A percentile compares a stretch with the other conserved stretches of the same genome.
These are phyloP conservation scores for Struthio camelus DNA, from an alignment of 2,113 vertebrate genomes.

Conservation along the genomic window DNA sequence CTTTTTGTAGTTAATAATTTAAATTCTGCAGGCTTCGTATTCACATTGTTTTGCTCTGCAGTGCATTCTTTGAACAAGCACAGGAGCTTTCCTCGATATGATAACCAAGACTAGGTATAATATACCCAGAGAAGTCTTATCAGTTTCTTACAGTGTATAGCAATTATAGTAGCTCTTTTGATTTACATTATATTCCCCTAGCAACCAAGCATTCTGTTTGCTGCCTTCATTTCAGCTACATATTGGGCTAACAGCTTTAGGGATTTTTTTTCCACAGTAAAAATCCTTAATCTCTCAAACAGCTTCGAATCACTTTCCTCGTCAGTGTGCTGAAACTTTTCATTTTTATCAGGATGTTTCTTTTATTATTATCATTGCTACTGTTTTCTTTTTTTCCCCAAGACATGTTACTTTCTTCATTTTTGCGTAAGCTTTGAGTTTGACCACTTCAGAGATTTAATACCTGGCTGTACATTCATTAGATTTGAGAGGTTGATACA, in stretches of 20 bases:
- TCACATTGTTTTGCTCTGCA: slow-evolving; percentile 28
- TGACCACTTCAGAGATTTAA: background rate
- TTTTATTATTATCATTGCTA: background rate
- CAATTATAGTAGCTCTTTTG: slow-evolving; percentile 51
- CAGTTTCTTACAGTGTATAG: slow-evolving; percentile 42
- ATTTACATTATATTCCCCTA: slow-evolving; percentile 49
- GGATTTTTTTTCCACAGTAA: background rate
- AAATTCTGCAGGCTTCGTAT: background rate
- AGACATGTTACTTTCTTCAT: background rate
- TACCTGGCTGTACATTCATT: background rate
- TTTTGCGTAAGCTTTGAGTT: background rate
- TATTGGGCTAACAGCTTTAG: slow-evolving; percentile 9
- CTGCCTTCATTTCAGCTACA: background rate
- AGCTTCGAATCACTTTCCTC: background rate
- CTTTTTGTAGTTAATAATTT: slow-evolving; percentile 21
- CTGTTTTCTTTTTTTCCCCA: background rate
- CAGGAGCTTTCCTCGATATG: background rate
- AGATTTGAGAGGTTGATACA: background rate
- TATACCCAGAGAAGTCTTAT: slow-evolving; percentile 55
- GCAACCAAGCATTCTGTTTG: slow-evolving; percentile 42
- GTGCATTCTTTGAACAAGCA: background rate
- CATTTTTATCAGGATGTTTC: background rate
- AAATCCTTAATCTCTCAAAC: slow-evolving; percentile 50
- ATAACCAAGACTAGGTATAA: slow-evolving; percentile 36
- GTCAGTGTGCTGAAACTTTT: background rate